Percentiles rank a stretch among this genome's conserved stretches.
Conservation (phyloP, 2,113 vertebrate species). For the Megaceryle maxima region DNA sequence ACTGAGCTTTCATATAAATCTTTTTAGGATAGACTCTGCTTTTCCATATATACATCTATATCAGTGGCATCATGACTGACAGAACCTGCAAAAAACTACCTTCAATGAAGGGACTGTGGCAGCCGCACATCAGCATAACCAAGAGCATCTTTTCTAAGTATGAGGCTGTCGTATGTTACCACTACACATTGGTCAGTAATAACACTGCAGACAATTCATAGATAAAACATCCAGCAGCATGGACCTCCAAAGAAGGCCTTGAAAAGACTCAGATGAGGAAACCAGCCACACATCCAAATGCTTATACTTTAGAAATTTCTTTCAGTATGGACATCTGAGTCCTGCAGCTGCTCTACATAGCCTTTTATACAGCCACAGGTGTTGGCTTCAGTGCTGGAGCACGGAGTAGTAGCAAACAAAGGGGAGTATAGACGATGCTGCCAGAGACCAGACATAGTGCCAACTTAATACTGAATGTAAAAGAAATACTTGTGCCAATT, state of each 20-base stretch:
- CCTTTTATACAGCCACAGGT: conserved; percentile 79
- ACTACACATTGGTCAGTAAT: background rate
- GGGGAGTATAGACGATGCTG: conserved; percentile 68
- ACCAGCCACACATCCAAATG: conserved; percentile 64
- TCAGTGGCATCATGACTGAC: background rate
- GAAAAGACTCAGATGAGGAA: conserved; percentile 63
- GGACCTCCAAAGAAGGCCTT: conserved; percentile 43
- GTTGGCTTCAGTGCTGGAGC: conserved; percentile 69
- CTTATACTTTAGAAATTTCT: conserved; percentile 74
- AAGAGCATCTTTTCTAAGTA: background rate
- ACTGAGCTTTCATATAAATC: background rate
- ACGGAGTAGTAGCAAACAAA: conserved; percentile 67
- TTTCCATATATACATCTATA: background rate
- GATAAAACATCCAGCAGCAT: background rate
- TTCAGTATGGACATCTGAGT: conserved; percentile 73
- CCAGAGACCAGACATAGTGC: conserved; percentile 71
- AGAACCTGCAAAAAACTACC: background rate
- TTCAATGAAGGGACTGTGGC: background rate
- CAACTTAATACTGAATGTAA: conserved; percentile 77
- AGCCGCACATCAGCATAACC: background rate
- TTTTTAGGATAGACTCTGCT: background rate
- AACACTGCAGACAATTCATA: conserved; percentile 40
- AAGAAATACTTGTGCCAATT: conserved; percentile 68
- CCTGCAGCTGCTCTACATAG: conserved; percentile 72
- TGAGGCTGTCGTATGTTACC: background rate